phyloP scores from a whole-genome alignment of 2,113 vertebrate genomes.

The Ginglymostoma cirratum region DNA sequence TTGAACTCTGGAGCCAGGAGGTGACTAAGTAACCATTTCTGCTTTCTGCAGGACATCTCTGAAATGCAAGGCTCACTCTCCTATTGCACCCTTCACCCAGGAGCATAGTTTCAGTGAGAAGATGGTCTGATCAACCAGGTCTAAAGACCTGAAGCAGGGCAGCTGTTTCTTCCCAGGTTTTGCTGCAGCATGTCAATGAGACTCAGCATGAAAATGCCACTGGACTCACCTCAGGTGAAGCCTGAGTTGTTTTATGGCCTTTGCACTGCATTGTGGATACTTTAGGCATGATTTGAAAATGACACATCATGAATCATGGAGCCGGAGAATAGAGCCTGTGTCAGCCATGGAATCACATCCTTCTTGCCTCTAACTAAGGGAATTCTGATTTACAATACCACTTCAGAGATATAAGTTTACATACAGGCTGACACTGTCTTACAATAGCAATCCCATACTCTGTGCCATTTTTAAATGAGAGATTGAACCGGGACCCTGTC shows the following conservation, averaged over 20 bases:
- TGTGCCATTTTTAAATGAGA: background rate
- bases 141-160: background rate
- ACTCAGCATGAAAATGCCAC: background rate
- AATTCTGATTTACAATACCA: background rate
- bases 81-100: background rate
- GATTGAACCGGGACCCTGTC: background rate
- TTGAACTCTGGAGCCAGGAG: background rate
- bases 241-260: background rate
- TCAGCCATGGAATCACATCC: background rate
- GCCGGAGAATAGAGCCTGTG: background rate
- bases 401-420: background rate
- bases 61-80: background rate
- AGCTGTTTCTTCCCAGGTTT: background rate
- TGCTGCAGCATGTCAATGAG: background rate
- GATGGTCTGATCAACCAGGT: no score
- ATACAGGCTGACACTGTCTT: background rate
- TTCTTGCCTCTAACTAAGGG: background rate
- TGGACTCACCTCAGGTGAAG: background rate
- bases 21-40: background rate
- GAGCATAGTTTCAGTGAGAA: no score
- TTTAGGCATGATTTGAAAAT: background rate
- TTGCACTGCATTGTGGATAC: background rate
- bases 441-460: background rate
- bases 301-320: background rate
- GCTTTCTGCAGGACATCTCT: background rate